A percentile compares a stretch with the other conserved stretches of the same genome.
phyloP scores from a whole-genome alignment of 37 sponge, comb jelly and placozoan genomes.

The Chondrosia reniformis region DNA sequence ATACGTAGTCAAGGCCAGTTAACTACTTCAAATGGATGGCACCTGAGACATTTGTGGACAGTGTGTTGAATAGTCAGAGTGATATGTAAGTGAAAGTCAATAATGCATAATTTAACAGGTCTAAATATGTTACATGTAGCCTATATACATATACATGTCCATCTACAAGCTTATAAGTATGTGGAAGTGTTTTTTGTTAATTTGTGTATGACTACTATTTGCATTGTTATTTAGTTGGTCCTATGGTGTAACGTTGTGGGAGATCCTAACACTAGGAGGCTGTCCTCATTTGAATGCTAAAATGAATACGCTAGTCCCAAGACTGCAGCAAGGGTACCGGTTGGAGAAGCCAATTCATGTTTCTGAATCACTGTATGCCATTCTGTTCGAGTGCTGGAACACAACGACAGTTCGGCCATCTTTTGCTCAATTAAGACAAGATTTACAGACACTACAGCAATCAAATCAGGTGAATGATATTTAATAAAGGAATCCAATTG shows the following conservation, averaged over 20 bases:
- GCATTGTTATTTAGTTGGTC: constrained; percentile 34
- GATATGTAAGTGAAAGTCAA: constrained; percentile 59
- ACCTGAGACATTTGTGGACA: constrained; percentile 57
- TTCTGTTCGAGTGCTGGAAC: background rate
- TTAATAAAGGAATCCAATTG: too few relatives aligned
- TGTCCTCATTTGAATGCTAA: constrained; percentile 47
- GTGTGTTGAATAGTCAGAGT: constrained; percentile 32
- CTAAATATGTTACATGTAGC: too few relatives aligned
- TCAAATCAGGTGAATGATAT: too few relatives aligned
- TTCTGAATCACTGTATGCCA: constrained; percentile 54
- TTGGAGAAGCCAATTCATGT: constrained; percentile 58
- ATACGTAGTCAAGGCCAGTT: background rate
- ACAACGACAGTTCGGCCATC: background rate
- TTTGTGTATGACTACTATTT: background rate
- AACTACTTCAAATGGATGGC: constrained; percentile 61
- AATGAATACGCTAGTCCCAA: constrained; percentile 32
- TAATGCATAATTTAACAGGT: background rate
- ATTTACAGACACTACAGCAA: too few relatives aligned
- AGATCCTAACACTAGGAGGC: constrained; percentile 71
- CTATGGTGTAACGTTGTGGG: constrained; percentile 74
- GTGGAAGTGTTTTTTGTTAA: too few relatives aligned
- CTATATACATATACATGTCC: constrained; percentile 9
- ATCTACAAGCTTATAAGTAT: constrained; percentile 18
- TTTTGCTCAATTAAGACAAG: background rate
- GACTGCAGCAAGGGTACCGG: constrained; percentile 54